Base-by-base conservation (phyloP, 2,888 invertebrate species). In the Osmoderma eremita region DNA sequence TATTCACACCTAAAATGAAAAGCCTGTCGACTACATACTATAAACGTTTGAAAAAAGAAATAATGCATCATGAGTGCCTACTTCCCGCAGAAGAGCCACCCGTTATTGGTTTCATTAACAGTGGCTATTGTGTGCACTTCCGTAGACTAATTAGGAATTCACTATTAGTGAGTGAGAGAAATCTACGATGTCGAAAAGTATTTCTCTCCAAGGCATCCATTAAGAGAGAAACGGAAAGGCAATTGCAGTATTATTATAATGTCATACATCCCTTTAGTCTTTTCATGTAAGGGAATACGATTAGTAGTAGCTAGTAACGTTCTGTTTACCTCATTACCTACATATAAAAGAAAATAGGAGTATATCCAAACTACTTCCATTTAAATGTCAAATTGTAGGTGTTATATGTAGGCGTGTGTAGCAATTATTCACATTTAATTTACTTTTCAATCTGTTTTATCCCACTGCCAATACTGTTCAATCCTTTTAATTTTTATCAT, bases 51-150 rank as follows among this genome's bases (percentile, higher is more conserved):
- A 45, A 22, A 30, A 61, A 45, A 12, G 63, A 63, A 53, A 41
- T 63, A 42, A 63, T 51, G 42, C 22, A 42, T 17, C 63, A 63
- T 15, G 51, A 63, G 2, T 63, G 63, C 10, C n/a, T 8, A 6
- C 15, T 63, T n/a, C 10, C 20, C 4, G 15, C 42, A 17, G 58
- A 61, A 30, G 58, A 61, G 17, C 58, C 45, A 30, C 45, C 42
- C 6, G 15, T 63, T 6, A 53, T 69, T 30, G 51, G 58, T 30
- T 72, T 69, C 24, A 72, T 72, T 13, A 63, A 70, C 24, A 67
- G 69, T 38, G 72, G 72, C n/a, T 61, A 53, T 12, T 72, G 48
- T 18, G 72, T 72, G 1, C 24, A 68, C 20, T 63, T 54, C 2
- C 54, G 72, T 13, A 65, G 72, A 63, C 63, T 54, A 24, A 39